Percentiles rank a stretch among this genome's conserved stretches.
These are phyloP conservation scores for Sardina pilchardus DNA, from an alignment of 2,113 vertebrate species.

Conservation along the genomic window DNA sequence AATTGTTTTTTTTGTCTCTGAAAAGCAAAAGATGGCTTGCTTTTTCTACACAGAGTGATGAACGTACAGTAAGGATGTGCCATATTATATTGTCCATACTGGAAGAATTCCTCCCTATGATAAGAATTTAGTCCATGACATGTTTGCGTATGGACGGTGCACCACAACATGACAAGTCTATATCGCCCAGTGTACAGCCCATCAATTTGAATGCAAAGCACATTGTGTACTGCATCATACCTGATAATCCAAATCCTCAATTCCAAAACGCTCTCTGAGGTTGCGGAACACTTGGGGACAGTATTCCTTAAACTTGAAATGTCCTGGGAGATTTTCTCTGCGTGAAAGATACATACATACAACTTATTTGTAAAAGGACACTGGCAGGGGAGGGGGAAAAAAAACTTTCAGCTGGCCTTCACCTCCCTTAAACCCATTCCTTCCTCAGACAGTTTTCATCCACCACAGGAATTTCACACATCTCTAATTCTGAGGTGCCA, in stretches of 20 bases:
- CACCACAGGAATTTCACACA: constrained; percentile 18
- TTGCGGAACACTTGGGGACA: constrained; percentile 95
- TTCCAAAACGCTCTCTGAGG: constrained; percentile 86
- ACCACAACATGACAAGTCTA: no score
- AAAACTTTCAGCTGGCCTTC: not conserved
- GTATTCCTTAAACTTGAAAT: constrained; percentile 97
- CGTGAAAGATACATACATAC: constrained; percentile 16
- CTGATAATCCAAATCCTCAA: constrained; percentile 93
- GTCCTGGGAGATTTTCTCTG: constrained; percentile 92
- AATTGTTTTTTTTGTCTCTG: no score
- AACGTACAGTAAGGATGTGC: no score
- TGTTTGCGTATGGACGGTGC: no score
- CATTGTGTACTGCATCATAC: constrained; percentile 52
- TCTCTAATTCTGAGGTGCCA: not conserved
- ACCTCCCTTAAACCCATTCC: not conserved
- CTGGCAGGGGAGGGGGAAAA: not conserved
- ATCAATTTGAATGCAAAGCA: no score
- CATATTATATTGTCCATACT: no score
- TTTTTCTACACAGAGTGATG: no score
- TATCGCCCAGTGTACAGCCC: no score
- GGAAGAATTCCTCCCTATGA: no score
- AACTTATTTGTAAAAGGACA: not conserved
- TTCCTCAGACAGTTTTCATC: not conserved
- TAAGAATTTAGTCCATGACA: no score
- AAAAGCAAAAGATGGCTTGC: no score